phyloP scores from a whole-genome alignment of 2,113 vertebrate species.

The Equus przewalskii region DNA sequence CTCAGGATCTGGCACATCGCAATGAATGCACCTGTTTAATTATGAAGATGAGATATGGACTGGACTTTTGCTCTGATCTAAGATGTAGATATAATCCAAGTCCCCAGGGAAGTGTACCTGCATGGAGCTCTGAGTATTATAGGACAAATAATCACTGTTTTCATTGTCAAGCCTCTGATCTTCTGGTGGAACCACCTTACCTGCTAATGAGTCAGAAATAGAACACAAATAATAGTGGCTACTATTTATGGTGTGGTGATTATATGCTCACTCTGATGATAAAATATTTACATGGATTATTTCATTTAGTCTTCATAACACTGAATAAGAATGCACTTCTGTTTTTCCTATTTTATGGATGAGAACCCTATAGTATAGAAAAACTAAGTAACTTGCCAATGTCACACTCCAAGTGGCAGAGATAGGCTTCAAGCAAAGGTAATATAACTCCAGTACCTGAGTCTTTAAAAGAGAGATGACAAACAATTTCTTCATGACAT shows the following conservation, averaged over 20 bases:
- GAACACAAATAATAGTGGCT: not conserved
- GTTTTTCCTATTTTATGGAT: not conserved
- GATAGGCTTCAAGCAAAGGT: not conserved
- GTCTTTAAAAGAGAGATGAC: not conserved
- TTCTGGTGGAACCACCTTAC: not conserved
- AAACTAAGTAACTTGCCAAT: not conserved
- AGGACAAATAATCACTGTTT: not conserved
- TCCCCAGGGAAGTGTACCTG: not conserved
- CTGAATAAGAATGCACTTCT: not conserved
- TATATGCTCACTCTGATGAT: not conserved
- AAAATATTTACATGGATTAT: not conserved
- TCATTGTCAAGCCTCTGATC: not conserved
- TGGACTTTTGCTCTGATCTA: not conserved
- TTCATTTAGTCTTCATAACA: not conserved
- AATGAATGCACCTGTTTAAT: not conserved
- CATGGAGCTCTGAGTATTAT: not conserved
- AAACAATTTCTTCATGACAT: not conserved
- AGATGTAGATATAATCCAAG: not conserved
- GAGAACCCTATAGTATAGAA: not conserved
- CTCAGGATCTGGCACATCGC: not conserved
- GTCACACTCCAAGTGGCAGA: not conserved
- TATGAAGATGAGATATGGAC: not conserved
- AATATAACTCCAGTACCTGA: not conserved
- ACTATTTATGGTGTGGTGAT: not conserved
- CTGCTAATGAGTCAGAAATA: not conserved